phyloP scores from a whole-genome alignment of 2,888 invertebrate genomes.

The Pilophorus perplexus region DNA sequence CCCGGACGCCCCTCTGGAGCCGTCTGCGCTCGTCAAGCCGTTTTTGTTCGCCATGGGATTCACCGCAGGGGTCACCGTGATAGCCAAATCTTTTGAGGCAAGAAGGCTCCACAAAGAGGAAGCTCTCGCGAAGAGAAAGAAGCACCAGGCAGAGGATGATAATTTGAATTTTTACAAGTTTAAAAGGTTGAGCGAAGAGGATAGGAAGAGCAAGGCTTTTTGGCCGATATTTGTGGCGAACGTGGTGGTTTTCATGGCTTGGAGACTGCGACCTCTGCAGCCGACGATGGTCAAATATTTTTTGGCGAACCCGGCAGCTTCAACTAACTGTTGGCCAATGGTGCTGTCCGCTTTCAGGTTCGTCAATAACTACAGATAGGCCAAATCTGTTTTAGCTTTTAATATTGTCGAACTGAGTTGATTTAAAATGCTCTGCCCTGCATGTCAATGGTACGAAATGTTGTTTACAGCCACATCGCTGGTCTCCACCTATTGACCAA shows the following conservation, averaged over 20 bases:
- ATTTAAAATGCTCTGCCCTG: no score
- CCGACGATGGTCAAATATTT: slow-evolving; percentile 65
- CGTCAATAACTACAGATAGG: no score
- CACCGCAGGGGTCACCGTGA: background rate
- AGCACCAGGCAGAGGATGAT: slow-evolving; percentile 29
- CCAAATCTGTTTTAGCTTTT: no score
- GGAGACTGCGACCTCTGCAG: slow-evolving; percentile 72
- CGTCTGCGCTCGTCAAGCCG: slow-evolving; percentile 3
- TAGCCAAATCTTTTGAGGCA: slow-evolving; percentile 6
- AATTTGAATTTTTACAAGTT: slow-evolving; percentile 50
- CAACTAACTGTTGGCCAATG: slow-evolving; percentile 20
- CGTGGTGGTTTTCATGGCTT: slow-evolving; percentile 73
- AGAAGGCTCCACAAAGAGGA: slow-evolving; percentile 9
- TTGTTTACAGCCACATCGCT: slow-evolving; percentile 27
- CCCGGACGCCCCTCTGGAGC: slow-evolving; percentile 1
- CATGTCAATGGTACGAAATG: no score
- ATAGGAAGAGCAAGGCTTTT: slow-evolving; percentile 75
- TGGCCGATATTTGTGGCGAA: slow-evolving; percentile 76
- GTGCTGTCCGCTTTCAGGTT: slow-evolving; percentile 22
- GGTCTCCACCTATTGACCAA: slow-evolving; percentile 1
- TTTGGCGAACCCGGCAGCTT: slow-evolving; percentile 8
- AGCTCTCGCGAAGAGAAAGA: slow-evolving; percentile 49
- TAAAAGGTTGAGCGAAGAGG: slow-evolving; percentile 69
- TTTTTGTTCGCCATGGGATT: slow-evolving; percentile 10
- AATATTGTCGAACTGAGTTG: no score